phyloP scores from a whole-genome alignment of 2,113 vertebrate species.

The Elephantulus edwardii region DNA sequence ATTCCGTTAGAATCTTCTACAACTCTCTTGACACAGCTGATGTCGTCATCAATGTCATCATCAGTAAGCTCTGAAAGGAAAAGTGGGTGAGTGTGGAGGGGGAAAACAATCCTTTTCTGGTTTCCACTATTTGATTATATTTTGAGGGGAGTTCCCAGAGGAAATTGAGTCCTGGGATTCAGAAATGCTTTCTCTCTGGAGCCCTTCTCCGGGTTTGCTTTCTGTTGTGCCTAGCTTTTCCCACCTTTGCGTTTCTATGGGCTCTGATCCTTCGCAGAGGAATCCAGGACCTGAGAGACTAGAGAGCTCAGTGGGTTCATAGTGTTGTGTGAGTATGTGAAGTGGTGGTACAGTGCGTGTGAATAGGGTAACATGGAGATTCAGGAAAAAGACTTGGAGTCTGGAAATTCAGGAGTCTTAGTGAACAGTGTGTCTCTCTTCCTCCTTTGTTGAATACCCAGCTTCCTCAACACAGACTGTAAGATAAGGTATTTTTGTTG shows the following conservation, averaged over 20 bases:
- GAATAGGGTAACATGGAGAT: not conserved
- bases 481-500: too few relatives aligned
- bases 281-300: not conserved
- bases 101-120: not conserved
- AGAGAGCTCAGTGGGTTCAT: not conserved
- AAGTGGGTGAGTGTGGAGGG: not conserved
- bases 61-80: conserved; percentile 27
- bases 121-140: not conserved
- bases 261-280: not conserved
- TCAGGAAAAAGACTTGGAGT: not conserved
- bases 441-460: not conserved
- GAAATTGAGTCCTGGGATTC: not conserved
- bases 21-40: not conserved
- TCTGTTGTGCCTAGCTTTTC: not conserved
- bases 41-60: not conserved
- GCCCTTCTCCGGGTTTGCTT: not conserved
- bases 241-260: not conserved
- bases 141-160: not conserved
- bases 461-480: not conserved
- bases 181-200: not conserved
- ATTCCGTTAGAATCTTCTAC: not conserved
- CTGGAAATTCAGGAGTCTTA: not conserved
- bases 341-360: not conserved
- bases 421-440: not conserved
- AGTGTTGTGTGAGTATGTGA: not conserved